phyloP scores from a whole-genome alignment of 2,797 vertebrate genomes.

The Microhierax caerulescens region DNA sequence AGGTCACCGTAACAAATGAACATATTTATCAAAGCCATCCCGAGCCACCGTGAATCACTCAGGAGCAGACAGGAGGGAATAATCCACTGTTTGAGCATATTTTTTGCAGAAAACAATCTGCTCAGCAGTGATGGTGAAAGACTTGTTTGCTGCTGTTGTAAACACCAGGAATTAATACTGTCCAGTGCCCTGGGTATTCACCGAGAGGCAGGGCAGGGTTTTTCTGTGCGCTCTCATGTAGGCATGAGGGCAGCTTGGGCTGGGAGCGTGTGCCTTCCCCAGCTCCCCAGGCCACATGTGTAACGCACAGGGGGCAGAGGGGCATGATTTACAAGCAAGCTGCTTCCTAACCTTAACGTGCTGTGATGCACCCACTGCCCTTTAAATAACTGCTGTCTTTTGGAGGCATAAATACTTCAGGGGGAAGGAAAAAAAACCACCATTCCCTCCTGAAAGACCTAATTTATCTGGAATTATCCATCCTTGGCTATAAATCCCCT shows the following conservation, averaged over 20 bases:
- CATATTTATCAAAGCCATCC: background rate
- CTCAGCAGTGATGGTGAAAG: background rate
- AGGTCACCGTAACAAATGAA: background rate
- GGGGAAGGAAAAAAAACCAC: background rate
- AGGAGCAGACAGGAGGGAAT: background rate
- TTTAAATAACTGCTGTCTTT: background rate
- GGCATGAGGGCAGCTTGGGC: background rate
- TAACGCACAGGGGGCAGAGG: background rate
- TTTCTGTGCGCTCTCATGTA: background rate
- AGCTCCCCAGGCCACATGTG: background rate
- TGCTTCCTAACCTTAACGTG: background rate
- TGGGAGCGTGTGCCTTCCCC: background rate
- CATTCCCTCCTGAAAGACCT: slow-evolving; percentile 1
- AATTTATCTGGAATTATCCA: slow-evolving; percentile 48
- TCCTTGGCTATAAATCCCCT: slow-evolving; percentile 39
- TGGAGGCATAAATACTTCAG: background rate
- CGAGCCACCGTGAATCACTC: fast-evolving
- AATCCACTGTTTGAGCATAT: fast-evolving
- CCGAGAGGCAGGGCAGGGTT: background rate
- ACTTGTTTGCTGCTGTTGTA: background rate
- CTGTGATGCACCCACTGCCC: background rate
- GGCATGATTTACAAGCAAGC: background rate
- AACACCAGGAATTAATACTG: background rate
- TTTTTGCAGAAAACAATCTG: background rate
- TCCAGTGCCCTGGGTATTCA: background rate